phyloP scores from a whole-genome alignment of 2,888 invertebrate genomes.

The Eilema griseolum region DNA sequence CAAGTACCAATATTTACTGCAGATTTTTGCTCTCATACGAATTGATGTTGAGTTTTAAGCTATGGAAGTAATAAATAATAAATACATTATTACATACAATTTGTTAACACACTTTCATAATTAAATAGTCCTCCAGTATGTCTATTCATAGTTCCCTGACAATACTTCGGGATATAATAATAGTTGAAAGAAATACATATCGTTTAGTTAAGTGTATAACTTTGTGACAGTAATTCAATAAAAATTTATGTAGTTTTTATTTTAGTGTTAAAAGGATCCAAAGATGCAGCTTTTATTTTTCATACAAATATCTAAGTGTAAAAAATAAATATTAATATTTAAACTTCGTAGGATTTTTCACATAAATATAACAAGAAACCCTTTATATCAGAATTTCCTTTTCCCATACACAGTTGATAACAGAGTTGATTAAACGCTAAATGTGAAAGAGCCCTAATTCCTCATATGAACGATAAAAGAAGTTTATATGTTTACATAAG shows the following conservation, averaged over 20 bases:
- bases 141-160: conserved; percentile 51
- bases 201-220: conserved; percentile 77
- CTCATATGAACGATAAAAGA: neutral
- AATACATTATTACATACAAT: conserved; percentile 41
- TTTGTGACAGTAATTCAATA: conserved; percentile 81
- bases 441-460: neutral
- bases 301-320: conserved; percentile 69
- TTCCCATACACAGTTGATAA: neutral
- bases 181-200: conserved; percentile 78
- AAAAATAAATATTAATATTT: conserved; percentile 56
- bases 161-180: conserved; percentile 60
- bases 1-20: conserved; percentile 32
- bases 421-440: neutral
- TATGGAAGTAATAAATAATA: conserved; percentile 39
- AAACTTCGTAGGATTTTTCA: conserved; percentile 22
- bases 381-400: neutral
- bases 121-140: conserved; percentile 35
- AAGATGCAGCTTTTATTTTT: conserved; percentile 85
- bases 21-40: conserved; percentile 76
- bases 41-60: conserved; percentile 73
- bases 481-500: conserved; percentile 44
- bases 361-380: neutral
- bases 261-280: conserved; percentile 69
- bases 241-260: conserved; percentile 63
- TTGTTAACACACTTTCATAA: conserved; percentile 33